Evolutionary conservation across 2,888 invertebrate genomes (phyloP).

Genomic region (Cheilosia urbana): DNA sequence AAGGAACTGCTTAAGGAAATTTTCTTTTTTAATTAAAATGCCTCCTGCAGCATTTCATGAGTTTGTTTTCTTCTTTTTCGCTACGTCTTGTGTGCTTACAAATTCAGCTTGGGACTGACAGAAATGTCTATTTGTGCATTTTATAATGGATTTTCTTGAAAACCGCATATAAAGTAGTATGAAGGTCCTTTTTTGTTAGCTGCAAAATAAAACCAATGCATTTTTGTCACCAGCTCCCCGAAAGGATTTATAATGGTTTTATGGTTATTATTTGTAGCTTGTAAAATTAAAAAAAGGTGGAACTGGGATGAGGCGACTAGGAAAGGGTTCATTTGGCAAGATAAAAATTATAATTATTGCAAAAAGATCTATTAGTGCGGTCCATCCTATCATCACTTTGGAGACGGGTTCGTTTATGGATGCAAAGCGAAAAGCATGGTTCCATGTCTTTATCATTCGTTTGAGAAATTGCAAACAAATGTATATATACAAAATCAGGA

Average conservation of each 20-base stretch:
- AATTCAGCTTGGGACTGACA: conserved; percentile 22
- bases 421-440: conserved; percentile 24
- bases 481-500: conserved; percentile 4
- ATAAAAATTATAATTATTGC: conserved; percentile 45
- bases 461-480: conserved; percentile 18
- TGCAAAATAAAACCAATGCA: conserved; percentile 38
- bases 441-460: conserved; percentile 23
- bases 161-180: conserved; percentile 29
- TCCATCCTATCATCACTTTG: conserved; percentile 33
- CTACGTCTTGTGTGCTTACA: conserved; percentile 16
- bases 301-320: conserved; percentile 19
- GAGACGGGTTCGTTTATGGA: conserved; percentile 25
- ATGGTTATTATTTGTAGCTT: conserved; percentile 36
- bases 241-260: conserved; percentile 37
- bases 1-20: conserved; percentile 27
- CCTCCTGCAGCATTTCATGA: conserved; percentile 22
- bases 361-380: conserved; percentile 31
- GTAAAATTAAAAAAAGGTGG: conserved; percentile 44
- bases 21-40: conserved; percentile 40
- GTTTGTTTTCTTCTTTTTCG: conserved; percentile 16
- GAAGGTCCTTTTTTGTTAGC: conserved; percentile 30
- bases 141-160: conserved; percentile 42
- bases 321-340: conserved; percentile 40
- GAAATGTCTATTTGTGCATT: conserved; percentile 37
- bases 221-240: conserved; percentile 26